Evolutionary conservation across 2,888 invertebrate genomes (phyloP).

Genomic region (Chrysolina oricalcia): DNA sequence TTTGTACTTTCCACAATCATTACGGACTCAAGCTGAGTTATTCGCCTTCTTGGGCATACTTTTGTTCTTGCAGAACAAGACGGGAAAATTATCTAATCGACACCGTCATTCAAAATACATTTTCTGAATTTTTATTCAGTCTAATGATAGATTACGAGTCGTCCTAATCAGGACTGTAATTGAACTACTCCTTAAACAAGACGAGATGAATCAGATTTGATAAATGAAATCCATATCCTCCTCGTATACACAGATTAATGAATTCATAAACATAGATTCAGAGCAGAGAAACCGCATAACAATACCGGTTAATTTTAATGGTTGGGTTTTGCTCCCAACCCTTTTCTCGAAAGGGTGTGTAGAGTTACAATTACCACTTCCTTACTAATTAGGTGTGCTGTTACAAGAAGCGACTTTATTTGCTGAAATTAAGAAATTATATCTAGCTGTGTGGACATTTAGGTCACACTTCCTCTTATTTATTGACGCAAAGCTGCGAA

Average conservation of each 20-base stretch:
- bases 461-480: constrained; percentile 45
- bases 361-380: constrained; percentile 59
- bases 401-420: constrained; percentile 57
- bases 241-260: constrained; percentile 49
- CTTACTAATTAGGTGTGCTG: constrained; percentile 59
- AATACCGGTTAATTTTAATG: constrained; percentile 60
- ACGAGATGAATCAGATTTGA: constrained; percentile 10
- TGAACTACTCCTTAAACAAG: background rate
- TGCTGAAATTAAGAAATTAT: constrained; percentile 57
- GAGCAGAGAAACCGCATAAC: constrained; percentile 51
- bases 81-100: no score
- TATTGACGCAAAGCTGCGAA: constrained; percentile 5
- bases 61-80: no score
- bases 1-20: no score
- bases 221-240: constrained; percentile 44
- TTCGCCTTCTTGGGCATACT: no score
- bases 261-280: constrained; percentile 51
- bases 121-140: no score
- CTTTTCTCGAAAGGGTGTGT: constrained; percentile 51
- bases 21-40: no score
- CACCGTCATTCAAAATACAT: no score
- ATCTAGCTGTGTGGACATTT: constrained; percentile 53
- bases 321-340: constrained; percentile 55
- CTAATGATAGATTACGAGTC: background rate
- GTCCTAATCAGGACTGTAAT: background rate